A percentile compares a stretch with the other conserved stretches of the same genome.
Conservation (phyloP, 2,797 vertebrate species). For the Pseudochirops corinnae region DNA sequence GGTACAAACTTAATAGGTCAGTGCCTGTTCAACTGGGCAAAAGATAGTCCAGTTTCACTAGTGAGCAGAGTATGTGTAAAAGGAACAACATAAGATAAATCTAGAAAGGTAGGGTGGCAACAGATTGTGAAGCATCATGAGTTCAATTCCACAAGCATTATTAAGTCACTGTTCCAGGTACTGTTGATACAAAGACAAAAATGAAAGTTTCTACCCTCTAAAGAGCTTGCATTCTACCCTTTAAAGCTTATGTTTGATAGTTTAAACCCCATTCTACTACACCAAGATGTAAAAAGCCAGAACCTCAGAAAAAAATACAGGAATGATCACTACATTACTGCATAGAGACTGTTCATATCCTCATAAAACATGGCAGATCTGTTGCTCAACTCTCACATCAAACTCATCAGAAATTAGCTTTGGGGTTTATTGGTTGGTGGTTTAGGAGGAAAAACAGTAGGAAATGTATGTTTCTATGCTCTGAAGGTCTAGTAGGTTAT, state of each 20-base stretch:
- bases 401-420: background rate
- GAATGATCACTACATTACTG: background rate
- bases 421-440: background rate
- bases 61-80: background rate
- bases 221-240: background rate
- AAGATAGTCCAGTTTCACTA: background rate
- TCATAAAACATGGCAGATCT: fast-evolving
- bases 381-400: background rate
- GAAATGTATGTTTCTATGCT: background rate
- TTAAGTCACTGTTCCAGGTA: background rate
- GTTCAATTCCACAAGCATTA: background rate
- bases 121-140: background rate
- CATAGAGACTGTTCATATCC: background rate
- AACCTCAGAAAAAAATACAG: background rate
- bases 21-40: background rate
- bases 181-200: background rate
- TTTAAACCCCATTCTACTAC: background rate
- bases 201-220: background rate
- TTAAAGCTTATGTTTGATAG: background rate
- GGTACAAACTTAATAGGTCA: background rate
- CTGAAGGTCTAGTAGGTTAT: background rate
- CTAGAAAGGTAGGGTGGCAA: background rate
- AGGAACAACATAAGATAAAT: background rate
- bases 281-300: background rate
- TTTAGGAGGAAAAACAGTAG: background rate